These are phyloP conservation scores for Yponomeuta malinellus DNA, from an alignment of 2,888 invertebrate species.

Conservation along the genomic window DNA sequence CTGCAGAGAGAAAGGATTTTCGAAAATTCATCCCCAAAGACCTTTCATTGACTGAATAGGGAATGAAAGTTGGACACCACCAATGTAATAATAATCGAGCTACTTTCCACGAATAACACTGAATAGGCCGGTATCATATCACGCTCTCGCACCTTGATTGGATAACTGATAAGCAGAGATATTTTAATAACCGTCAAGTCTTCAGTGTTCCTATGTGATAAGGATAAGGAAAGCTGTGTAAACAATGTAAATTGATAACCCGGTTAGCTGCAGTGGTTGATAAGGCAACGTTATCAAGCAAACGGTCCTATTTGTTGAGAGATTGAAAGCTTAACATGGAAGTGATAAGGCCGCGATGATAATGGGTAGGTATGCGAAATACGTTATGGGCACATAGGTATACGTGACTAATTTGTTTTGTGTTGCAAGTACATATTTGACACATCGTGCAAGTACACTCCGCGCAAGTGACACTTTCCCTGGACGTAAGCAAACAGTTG, in stretches of 20 bases:
- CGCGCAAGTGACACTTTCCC: too few species aligned
- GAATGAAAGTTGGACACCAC: too few species aligned
- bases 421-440: too few species aligned
- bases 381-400: too few species aligned
- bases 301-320: slow-evolving; percentile 14
- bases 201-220: neutral
- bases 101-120: neutral
- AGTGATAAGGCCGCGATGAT: neutral
- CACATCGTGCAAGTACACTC: too few species aligned
- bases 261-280: slow-evolving; percentile 53
- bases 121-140: slow-evolving; percentile 29
- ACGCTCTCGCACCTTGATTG: slow-evolving; percentile 40
- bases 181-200: slow-evolving; percentile 30
- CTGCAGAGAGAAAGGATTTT: too few species aligned
- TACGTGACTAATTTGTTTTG: too few species aligned
- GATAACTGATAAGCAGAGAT: slow-evolving; percentile 51
- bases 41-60: too few species aligned
- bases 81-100: neutral
- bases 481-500: too few species aligned
- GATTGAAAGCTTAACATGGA: slow-evolving; percentile 5
- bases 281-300: slow-evolving; percentile 41
- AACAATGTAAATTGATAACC: slow-evolving; percentile 66
- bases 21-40: too few species aligned
- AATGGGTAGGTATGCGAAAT: neutral
- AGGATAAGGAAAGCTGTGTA: slow-evolving; percentile 48